Percentiles rank a stretch among this genome's conserved stretches.
Conservation (phyloP, 2,888 invertebrate genomes). For the Stratiomys singularior region DNA sequence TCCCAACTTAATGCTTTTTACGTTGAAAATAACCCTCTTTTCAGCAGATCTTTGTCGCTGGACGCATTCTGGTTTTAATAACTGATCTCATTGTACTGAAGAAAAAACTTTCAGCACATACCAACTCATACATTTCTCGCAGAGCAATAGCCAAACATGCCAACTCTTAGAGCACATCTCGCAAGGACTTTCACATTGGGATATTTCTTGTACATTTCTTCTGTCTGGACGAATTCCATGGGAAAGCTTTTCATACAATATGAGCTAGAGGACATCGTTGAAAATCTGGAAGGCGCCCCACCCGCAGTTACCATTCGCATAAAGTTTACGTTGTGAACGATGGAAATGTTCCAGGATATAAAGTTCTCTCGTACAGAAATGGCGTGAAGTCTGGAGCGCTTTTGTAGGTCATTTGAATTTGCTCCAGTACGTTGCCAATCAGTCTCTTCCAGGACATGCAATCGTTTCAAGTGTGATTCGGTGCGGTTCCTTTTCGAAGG, state of each 20-base stretch:
- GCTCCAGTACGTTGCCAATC: conserved; percentile 36
- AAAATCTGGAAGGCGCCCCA: conserved; percentile 46
- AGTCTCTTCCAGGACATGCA: conserved; percentile 46
- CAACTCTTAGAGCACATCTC: no score
- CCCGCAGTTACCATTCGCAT: conserved; percentile 20
- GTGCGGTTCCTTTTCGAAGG: conserved; percentile 18
- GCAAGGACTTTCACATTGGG: not conserved
- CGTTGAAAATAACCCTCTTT: no score
- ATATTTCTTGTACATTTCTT: not conserved
- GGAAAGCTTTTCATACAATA: not conserved
- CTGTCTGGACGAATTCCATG: not conserved
- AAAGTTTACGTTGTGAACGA: not conserved
- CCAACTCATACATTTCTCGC: no score
- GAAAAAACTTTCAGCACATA: no score
- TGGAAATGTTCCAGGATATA: conserved; percentile 33
- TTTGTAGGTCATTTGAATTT: conserved; percentile 45
- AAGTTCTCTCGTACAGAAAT: not conserved
- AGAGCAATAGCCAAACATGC: no score
- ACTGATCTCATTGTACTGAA: no score
- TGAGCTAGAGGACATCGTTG: conserved; percentile 6
- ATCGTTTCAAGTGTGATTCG: conserved; percentile 38
- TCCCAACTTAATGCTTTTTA: no score
- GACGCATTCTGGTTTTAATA: no score
- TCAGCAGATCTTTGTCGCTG: no score
- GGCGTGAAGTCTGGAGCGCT: conserved; percentile 32